Evolutionary conservation across 2,888 invertebrate genomes (phyloP), one percentile per base, ranked within the genome.

Genomic region (Hymenopus coronatus): DNA sequence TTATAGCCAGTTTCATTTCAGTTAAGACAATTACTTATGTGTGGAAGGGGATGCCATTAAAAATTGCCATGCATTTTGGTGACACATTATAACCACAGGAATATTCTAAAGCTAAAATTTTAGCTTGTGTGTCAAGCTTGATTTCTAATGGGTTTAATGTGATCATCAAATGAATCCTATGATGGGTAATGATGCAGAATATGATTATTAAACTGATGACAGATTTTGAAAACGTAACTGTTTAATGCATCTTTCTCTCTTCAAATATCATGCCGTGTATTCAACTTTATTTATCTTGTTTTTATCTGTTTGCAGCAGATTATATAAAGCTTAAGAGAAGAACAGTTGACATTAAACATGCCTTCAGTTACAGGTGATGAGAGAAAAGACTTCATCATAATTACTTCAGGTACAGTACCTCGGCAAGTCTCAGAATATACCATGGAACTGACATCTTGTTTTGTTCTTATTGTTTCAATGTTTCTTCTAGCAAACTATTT

Each of bases 341-440:
- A 70, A 25, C 54, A 70, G 25, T 20, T 20, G 54, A 70, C 14
- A 20, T 84, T 33, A 84, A 87, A 20, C 27, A 87, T 87, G 87
- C 33, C 81, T 8, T 82, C 33, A 4, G 81, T 70, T n/a, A 87
- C 87, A 6, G 87, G 87, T 14, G 89, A 89, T 88, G 89, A 83
- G 27, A 87, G 90, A 33, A 90, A 90, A 27, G 88, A 90, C 40
- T 90, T 90, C 70, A 89, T 90, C 83, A 33, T 90, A 28, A 83
- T 89, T 15, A 90, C 90, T 30, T 87, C 89, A 85, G 89, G 90
- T 90, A 86, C 27, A 82, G 28, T 1, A 7, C 1, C 25, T 20
- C 33, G 1, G 40, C 33, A 88, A 83, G 7, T 28, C 25, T 83
- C 4, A 30, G 4, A 25, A 12, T 28, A 4, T 27, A 27, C 30